Percentiles rank a stretch among this genome's conserved stretches.
phyloP scores from a whole-genome alignment of 2,797 vertebrate genomes.

The Xyrichtys novacula region DNA sequence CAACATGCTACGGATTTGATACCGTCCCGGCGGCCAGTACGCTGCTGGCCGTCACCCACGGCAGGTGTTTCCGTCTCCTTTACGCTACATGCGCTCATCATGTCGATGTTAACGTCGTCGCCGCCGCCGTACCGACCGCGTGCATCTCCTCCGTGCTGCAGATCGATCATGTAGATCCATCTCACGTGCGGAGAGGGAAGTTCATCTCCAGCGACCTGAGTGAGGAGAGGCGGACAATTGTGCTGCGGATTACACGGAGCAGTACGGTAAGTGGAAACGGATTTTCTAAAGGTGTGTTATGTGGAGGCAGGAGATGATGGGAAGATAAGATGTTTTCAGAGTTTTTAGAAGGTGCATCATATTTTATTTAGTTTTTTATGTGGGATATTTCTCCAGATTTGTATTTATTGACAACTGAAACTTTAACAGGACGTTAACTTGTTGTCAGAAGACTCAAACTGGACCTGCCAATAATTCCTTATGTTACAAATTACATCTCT shows the following conservation, averaged over 20 bases:
- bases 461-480: too few relatives aligned
- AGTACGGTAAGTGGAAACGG: constrained; percentile 46
- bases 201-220: constrained; percentile 64
- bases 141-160: constrained; percentile 3
- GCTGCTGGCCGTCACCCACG: constrained; percentile 28
- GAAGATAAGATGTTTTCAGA: background rate
- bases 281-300: background rate
- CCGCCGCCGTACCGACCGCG: constrained; percentile 15
- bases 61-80: background rate
- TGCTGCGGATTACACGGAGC: background rate
- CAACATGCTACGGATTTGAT: constrained; percentile 31
- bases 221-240: constrained; percentile 34
- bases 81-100: background rate
- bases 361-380: too few relatives aligned
- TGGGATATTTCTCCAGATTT: too few relatives aligned
- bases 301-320: background rate
- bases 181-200: constrained; percentile 48
- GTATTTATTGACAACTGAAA: too few relatives aligned
- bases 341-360: too few relatives aligned
- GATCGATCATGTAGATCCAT: constrained; percentile 36
- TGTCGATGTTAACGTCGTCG: background rate
- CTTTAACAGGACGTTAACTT: too few relatives aligned
- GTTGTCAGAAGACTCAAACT: too few relatives aligned
- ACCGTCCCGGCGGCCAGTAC: constrained; percentile 34
- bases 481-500: too few relatives aligned